Conservation (phyloP, 2,888 invertebrate genomes). For the Coremacera marginata region DNA sequence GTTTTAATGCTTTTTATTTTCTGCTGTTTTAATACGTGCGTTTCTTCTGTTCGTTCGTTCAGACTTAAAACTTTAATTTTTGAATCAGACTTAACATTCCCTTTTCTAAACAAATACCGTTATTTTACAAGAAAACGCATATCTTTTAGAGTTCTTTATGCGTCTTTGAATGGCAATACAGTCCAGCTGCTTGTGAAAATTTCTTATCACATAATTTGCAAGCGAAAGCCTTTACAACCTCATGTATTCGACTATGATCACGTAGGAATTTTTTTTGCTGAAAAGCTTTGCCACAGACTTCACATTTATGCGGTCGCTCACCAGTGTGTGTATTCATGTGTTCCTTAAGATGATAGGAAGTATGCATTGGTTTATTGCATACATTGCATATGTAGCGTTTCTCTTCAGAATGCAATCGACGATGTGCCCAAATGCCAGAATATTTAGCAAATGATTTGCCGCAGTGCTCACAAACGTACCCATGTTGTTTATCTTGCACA, state of each 20-base stretch:
- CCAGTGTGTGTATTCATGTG: slow-evolving; percentile 48
- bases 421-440: slow-evolving; percentile 19
- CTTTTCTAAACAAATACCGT: too few relatives aligned
- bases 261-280: slow-evolving; percentile 46
- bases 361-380: slow-evolving; percentile 16
- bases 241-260: slow-evolving; percentile 46
- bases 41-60: too few relatives aligned
- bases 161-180: slow-evolving; percentile 39
- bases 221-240: slow-evolving; percentile 39
- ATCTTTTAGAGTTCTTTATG: not conserved
- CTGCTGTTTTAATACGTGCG: too few relatives aligned
- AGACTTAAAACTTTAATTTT: too few relatives aligned
- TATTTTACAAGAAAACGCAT: too few relatives aligned
- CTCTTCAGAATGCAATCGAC: slow-evolving; percentile 1
- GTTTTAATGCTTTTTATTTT: too few relatives aligned
- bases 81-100: too few relatives aligned
- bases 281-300: slow-evolving; percentile 44
- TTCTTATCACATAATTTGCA: slow-evolving; percentile 47
- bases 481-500: not conserved
- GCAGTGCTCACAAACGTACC: slow-evolving; percentile 28
- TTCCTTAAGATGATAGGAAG: slow-evolving; percentile 40
- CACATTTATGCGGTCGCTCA: slow-evolving; percentile 46
- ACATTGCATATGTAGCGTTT: slow-evolving; percentile 12
- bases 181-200: slow-evolving; percentile 47
- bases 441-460: slow-evolving; percentile 26